Percentiles rank a stretch among this genome's conserved stretches.
Conservation (phyloP, 2,797 vertebrate genomes). For the Hydrophis major region DNA sequence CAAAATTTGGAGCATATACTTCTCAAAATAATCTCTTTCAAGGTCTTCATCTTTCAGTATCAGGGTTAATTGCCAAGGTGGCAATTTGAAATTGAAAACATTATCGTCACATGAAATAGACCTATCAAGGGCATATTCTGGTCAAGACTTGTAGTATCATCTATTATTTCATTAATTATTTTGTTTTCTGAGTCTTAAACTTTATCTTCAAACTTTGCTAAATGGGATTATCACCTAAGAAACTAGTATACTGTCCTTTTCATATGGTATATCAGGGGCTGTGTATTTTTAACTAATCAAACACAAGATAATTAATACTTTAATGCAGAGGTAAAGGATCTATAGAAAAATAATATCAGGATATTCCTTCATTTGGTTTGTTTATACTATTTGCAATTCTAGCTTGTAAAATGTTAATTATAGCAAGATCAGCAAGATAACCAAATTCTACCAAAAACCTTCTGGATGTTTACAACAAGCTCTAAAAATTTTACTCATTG, state of each 20-base stretch:
- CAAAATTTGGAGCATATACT: not conserved
- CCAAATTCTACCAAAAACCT: constrained; percentile 5
- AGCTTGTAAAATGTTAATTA: not conserved
- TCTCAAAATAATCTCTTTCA: not conserved
- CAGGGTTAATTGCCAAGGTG: not conserved
- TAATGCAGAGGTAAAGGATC: not conserved
- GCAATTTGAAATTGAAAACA: not conserved
- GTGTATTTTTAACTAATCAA: not conserved
- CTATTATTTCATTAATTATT: not conserved
- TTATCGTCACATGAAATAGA: not conserved
- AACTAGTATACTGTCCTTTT: not conserved
- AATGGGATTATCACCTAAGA: not conserved
- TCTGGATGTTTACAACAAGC: not conserved
- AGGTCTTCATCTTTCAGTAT: not conserved
- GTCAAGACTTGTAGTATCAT: not conserved
- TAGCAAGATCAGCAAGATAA: not conserved
- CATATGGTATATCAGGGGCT: not conserved
- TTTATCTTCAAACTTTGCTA: not conserved
- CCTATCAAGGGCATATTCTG: not conserved
- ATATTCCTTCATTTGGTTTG: not conserved
- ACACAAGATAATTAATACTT: not conserved
- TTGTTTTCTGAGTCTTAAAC: not conserved
- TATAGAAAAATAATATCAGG: not conserved
- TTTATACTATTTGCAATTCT: not conserved
- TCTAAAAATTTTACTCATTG: not conserved